Percentiles rank a stretch among this genome's conserved stretches.
These are phyloP conservation scores for Melinopterus prodromus DNA, from an alignment of 2,888 invertebrate genomes.

Conservation along the genomic window DNA sequence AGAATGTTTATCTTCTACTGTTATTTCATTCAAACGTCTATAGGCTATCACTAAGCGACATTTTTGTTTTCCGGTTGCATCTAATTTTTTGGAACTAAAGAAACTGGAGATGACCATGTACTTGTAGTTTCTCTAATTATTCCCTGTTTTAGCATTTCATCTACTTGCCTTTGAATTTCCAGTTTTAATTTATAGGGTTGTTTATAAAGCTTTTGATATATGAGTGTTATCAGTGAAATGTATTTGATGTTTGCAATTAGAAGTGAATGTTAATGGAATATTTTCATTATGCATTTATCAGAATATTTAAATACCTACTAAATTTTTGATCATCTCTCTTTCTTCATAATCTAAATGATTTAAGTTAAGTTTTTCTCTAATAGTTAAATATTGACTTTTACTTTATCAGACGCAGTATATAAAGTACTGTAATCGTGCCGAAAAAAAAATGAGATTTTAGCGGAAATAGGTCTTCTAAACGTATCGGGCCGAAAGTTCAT, in stretches of 20 bases:
- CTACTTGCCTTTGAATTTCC: not conserved
- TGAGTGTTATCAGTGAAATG: not conserved
- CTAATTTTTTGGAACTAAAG: constrained; percentile 34
- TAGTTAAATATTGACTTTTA: too few species aligned
- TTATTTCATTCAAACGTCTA: constrained; percentile 46
- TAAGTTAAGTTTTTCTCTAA: too few species aligned
- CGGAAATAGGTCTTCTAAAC: too few species aligned
- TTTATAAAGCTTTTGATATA: constrained; percentile 6
- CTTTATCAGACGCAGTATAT: too few species aligned
- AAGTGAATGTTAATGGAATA: not conserved
- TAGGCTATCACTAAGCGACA: constrained; percentile 43
- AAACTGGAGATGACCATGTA: not conserved
- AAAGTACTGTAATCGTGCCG: too few species aligned
- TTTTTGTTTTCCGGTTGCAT: constrained; percentile 40
- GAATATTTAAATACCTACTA: too few species aligned
- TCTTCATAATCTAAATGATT: too few species aligned
- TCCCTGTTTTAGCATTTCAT: not conserved
- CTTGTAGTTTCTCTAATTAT: not conserved
- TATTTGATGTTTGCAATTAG: not conserved
- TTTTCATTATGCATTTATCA: too few species aligned
- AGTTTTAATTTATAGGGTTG: not conserved
- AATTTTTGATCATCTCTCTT: too few species aligned
- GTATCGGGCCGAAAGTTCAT: too few species aligned
- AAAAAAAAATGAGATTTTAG: too few species aligned
- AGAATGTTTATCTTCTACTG: constrained; percentile 48